A percentile compares a stretch with the other conserved stretches of the same genome.
Evolutionary conservation across 2,113 vertebrate genomes (phyloP).

Genomic region (Cephalophus harveyi): DNA sequence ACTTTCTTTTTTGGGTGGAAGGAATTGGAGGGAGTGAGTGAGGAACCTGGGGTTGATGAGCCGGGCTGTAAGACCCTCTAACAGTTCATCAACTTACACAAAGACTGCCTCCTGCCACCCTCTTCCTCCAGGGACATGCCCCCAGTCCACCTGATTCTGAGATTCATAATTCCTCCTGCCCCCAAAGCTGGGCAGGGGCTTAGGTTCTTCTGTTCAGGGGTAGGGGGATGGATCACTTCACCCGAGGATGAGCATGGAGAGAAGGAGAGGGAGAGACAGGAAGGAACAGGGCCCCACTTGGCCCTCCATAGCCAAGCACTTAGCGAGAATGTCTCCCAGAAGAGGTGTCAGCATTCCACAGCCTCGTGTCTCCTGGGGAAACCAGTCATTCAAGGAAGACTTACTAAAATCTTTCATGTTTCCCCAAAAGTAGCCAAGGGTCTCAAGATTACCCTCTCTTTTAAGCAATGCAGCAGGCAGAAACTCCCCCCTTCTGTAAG

Average conservation of each 20-base stretch:
- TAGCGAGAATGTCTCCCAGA: neutral
- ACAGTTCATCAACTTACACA: neutral
- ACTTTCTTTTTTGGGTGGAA: slow-evolving; percentile 72
- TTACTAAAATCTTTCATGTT: neutral
- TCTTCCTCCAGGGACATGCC: neutral
- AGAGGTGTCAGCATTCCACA: neutral
- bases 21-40: slow-evolving; percentile 28
- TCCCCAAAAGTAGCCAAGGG: neutral
- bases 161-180: neutral
- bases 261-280: neutral
- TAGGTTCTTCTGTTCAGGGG: neutral
- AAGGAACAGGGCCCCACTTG: neutral
- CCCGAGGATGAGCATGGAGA: neutral
- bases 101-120: neutral
- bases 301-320: slow-evolving; percentile 1
- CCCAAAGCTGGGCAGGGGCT: neutral
- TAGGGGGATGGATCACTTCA: neutral
- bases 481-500: neutral
- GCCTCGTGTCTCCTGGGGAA: neutral
- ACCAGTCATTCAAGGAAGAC: neutral
- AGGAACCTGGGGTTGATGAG: neutral
- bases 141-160: neutral
- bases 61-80: neutral
- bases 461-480: neutral
- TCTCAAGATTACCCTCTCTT: neutral